Evolutionary conservation across 2,797 vertebrate species (phyloP).

Genomic region (Lepilemur ruficaudatus): DNA sequence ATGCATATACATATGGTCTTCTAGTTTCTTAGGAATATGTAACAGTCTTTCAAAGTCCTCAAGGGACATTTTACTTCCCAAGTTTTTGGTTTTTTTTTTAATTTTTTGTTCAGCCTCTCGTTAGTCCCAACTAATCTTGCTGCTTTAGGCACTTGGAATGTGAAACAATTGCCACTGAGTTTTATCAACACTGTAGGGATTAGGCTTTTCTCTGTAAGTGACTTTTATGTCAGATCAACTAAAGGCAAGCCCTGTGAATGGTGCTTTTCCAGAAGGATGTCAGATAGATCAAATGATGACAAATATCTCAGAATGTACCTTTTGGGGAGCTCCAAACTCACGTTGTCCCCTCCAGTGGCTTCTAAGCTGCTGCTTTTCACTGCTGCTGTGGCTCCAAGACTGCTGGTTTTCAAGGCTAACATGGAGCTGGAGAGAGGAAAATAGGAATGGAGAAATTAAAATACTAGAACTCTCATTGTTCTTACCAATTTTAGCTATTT

Average conservation of each 20-base stretch:
- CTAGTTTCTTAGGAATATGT: not conserved
- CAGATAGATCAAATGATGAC: not conserved
- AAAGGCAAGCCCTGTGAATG: not conserved
- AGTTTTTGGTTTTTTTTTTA: not conserved
- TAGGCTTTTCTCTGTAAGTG: not conserved
- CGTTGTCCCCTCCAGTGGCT: not conserved
- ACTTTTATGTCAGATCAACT: not conserved
- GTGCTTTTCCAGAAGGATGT: not conserved
- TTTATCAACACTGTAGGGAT: not conserved
- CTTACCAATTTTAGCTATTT: not conserved
- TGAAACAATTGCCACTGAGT: not conserved
- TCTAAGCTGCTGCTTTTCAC: not conserved
- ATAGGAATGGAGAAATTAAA: not conserved
- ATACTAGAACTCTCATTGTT: not conserved
- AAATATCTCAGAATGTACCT: not conserved
- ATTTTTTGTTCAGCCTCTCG: not conserved
- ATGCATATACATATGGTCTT: not conserved
- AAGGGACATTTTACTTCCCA: not conserved
- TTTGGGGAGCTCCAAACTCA: not conserved
- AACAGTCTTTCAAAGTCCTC: not conserved
- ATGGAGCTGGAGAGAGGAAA: not conserved
- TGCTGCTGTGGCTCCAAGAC: not conserved
- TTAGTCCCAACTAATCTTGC: not conserved
- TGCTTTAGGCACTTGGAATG: not conserved
- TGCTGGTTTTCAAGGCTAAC: not conserved